Evolutionary conservation across 1,140 invertebrate genomes (phyloP), one percentile per base, ranked within the genome.

Genomic region (Rhizoglyphus robini): DNA sequence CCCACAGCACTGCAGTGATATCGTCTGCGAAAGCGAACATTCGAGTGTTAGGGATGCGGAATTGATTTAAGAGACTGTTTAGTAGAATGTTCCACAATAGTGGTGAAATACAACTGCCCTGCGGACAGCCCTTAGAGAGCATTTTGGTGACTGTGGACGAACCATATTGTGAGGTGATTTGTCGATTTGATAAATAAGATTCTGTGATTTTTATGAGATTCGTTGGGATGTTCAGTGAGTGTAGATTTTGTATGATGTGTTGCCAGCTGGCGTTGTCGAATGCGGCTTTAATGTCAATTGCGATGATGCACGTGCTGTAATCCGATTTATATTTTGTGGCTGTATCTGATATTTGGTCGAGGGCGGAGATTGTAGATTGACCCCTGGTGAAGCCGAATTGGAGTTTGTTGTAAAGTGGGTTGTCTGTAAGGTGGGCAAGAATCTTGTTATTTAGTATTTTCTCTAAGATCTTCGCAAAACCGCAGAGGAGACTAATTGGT

Each of bases 231-330:
- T 20, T 8, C 3, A 1, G 4, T 1, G 3, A 1, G 2, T 25
- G 0, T 29, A 65, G 15, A 0, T 4, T 4, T 2, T 58, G 38
- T 0, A 34, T 29, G 23, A 65, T 41, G 2, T 4, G 20, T 18
- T 25, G 32, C 49, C 49, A 65, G 36, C 51, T 46, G 3, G 49
- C 49, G 15, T 49, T 29, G 30, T 64, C 47, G 34, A 64, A 64
- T 0, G 63, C 63, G 18, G 29, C 63, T 13, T 25, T 1, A 0
- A 65, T 65, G 13, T 65, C 64, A 13, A 65, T 18, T 1, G 64
- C 27, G 20, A 46, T 58, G 1, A 58, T 20, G 15, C 13, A 34
- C 4, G 2, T 2, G 15, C 23, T 38, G 3, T 61, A 25, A 2
- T 41, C 1, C 4, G 2, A 1, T 38, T 15, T 38, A 1, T 3